phyloP scores from a whole-genome alignment of 2,113 vertebrate genomes.

The Microtus pennsylvanicus region DNA sequence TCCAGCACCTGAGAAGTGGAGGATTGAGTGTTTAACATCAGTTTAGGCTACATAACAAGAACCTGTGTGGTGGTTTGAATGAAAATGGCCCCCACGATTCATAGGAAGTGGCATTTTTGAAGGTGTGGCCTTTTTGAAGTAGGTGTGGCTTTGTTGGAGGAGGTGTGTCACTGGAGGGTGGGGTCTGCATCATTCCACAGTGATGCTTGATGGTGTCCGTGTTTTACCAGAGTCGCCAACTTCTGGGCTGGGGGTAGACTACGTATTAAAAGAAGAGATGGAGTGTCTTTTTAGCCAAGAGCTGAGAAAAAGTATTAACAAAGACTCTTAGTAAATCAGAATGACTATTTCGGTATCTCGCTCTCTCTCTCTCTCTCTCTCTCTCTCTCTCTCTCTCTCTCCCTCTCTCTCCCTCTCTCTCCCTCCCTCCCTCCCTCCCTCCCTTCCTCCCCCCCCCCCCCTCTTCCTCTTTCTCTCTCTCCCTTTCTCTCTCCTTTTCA shows the following conservation, averaged over 20 bases:
- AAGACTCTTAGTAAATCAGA: constrained; percentile 7
- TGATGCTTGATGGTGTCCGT: neutral
- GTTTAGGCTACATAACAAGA: neutral
- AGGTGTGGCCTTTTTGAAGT: neutral
- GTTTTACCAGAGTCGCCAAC: neutral
- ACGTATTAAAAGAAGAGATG: neutral
- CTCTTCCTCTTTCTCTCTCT: accelerated
- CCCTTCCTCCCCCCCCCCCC: too few relatives aligned
- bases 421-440: accelerated
- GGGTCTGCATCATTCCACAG: neutral
- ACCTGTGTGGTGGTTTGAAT: neutral
- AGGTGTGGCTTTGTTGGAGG: neutral
- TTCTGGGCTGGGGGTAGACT: neutral
- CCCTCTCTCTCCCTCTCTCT: too few relatives aligned
- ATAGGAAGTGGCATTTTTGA: neutral
- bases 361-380: accelerated
- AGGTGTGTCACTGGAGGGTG: neutral
- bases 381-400: accelerated
- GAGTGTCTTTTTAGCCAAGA: neutral
- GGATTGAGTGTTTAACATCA: neutral
- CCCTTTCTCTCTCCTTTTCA: too few relatives aligned
- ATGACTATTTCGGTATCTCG: neutral
- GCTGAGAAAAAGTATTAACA: constrained; percentile 5
- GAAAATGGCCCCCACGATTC: neutral
- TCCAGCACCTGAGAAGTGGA: neutral